phyloP scores from a whole-genome alignment of 53 echinoderm and acorn worm genomes.

The Echinometra lucunter region DNA sequence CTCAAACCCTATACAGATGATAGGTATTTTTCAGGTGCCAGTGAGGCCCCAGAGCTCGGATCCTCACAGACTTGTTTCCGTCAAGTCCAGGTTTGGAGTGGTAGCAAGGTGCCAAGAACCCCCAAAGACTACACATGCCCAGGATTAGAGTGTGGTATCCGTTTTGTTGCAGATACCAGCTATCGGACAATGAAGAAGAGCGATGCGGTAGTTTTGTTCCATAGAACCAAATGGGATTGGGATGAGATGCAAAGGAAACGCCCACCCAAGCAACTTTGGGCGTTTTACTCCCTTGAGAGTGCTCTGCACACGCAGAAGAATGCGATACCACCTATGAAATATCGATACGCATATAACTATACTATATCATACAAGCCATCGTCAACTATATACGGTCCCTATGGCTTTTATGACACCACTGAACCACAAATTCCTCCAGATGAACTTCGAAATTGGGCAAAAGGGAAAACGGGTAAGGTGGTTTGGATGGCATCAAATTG shows the following conservation, averaged over 20 bases:
- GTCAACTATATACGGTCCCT: not conserved
- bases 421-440: not conserved
- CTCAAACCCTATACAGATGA: not conserved
- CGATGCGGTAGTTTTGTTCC: slow-evolving; percentile 1
- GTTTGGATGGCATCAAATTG: slow-evolving; percentile 64
- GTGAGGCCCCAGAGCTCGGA: not conserved
- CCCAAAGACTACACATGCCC: not conserved
- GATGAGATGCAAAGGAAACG: not conserved
- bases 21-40: not conserved
- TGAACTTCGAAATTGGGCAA: slow-evolving; percentile 40
- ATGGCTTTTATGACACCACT: not conserved
- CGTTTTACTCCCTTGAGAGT: not conserved
- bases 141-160: not conserved
- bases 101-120: not conserved
- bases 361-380: not conserved
- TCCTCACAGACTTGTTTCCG: not conserved
- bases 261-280: not conserved
- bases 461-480: slow-evolving; percentile 7
- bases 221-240: not conserved
- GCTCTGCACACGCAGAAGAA: not conserved
- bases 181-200: not conserved
- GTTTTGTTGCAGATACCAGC: not conserved
- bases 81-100: not conserved
- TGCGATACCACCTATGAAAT: not conserved
- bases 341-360: not conserved